Conservation (phyloP, 2,888 invertebrate genomes). For the Drosophila maculinotata region DNA sequence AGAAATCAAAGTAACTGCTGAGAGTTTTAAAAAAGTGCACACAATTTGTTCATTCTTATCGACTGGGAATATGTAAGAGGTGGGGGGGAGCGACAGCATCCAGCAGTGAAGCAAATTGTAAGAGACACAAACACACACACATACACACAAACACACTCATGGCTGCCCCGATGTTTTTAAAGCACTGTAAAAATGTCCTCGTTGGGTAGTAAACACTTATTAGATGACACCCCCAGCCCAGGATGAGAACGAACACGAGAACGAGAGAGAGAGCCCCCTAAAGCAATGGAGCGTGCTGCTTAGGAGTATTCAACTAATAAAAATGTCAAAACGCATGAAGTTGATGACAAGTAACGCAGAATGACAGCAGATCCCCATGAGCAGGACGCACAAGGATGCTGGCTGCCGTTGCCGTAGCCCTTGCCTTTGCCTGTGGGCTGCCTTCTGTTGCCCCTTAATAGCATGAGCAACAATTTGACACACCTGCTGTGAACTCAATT, state of each 20-base stretch:
- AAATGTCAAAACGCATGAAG: slow-evolving; percentile 82
- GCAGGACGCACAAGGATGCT: slow-evolving; percentile 20
- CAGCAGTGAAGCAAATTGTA: slow-evolving; percentile 61
- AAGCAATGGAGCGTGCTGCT: slow-evolving; percentile 81
- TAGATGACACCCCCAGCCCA: slow-evolving; percentile 66
- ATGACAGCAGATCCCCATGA: slow-evolving; percentile 50
- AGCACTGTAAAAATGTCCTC: slow-evolving; percentile 56
- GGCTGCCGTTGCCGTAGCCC: too few relatives aligned
- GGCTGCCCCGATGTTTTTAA: slow-evolving; percentile 49
- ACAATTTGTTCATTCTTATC: slow-evolving; percentile 66
- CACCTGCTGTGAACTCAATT: slow-evolving; percentile 67
- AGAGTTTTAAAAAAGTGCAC: slow-evolving; percentile 47
- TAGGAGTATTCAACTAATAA: slow-evolving; percentile 80
- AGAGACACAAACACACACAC: slow-evolving; percentile 36
- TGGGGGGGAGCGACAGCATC: slow-evolving; percentile 14
- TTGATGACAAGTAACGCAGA: slow-evolving; percentile 78
- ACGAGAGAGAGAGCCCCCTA: neutral
- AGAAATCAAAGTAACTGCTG: slow-evolving; percentile 25
- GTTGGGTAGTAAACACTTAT: slow-evolving; percentile 77
- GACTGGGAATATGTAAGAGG: slow-evolving; percentile 50
- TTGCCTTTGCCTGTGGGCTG: slow-evolving; percentile 17
- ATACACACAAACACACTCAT: slow-evolving; percentile 18
- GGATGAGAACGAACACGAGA: slow-evolving; percentile 1
- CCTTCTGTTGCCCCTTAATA: slow-evolving; percentile 43
- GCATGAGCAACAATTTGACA: slow-evolving; percentile 67